A percentile compares a stretch with the other conserved stretches of the same genome.
These are phyloP conservation scores for Aselliscus stoliczkanus DNA, from an alignment of 2,797 vertebrate species.

Conservation along the genomic window DNA sequence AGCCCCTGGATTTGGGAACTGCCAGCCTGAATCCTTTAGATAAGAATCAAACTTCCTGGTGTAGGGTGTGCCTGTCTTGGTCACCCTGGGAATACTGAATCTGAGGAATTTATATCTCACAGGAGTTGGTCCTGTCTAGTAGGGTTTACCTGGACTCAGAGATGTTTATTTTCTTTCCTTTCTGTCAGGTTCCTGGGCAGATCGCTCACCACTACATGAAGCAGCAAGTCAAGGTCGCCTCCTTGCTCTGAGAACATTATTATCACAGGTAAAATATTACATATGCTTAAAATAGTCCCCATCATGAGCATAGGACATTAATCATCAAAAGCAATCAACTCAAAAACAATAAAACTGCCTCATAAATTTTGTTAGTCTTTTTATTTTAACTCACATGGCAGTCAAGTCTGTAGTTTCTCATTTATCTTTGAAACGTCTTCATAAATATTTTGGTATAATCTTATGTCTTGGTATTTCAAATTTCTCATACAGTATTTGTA, in stretches of 20 bases:
- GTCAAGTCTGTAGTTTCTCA: not conserved
- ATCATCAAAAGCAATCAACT: not conserved
- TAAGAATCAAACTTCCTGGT: not conserved
- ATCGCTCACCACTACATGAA: constrained; percentile 94
- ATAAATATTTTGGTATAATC: not conserved
- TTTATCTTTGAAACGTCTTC: constrained; percentile 31
- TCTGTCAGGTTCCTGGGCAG: constrained; percentile 92
- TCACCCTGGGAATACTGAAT: not conserved
- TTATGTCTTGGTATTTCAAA: not conserved
- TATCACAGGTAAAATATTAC: constrained; percentile 89
- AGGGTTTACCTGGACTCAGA: not conserved
- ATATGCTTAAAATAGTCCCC: constrained; percentile 17
- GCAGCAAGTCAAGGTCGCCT: constrained; percentile 95
- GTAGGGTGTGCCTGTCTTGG: not conserved
- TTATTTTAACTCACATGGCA: not conserved
- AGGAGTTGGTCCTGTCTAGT: not conserved
- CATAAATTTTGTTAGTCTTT: not conserved
- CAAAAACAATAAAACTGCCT: not conserved
- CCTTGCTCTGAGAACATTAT: constrained; percentile 91
- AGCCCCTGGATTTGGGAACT: not conserved
- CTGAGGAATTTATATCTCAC: not conserved
- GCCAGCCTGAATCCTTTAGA: too few relatives aligned
- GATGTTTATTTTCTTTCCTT: not conserved
- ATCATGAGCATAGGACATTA: not conserved
- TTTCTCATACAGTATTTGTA: not conserved